Percentiles rank a stretch among this genome's conserved stretches.
Evolutionary conservation across 1,140 invertebrate species (phyloP).

Genomic region (Saccostrea cuccullata): DNA sequence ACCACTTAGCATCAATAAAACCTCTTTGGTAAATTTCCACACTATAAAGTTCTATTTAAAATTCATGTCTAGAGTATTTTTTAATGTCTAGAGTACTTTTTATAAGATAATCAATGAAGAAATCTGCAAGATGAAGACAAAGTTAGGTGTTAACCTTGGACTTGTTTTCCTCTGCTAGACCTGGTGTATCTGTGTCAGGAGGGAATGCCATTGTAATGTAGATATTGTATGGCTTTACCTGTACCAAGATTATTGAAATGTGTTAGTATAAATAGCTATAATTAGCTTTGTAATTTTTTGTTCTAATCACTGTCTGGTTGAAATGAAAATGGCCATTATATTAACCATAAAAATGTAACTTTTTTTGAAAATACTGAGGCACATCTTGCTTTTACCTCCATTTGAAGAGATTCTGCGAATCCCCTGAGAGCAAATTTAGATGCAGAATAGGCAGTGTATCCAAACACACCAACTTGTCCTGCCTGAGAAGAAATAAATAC

Average conservation of each 20-base stretch:
- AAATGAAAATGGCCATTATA: too few relatives aligned
- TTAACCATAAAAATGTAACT: too few relatives aligned
- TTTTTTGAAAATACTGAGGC: too few relatives aligned
- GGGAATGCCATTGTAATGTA: slow-evolving; percentile 92
- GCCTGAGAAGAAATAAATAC: slow-evolving; percentile 92
- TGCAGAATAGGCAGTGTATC: slow-evolving; percentile 93
- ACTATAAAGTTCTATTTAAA: too few relatives aligned
- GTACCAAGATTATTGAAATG: slow-evolving; percentile 23
- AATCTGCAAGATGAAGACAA: neutral
- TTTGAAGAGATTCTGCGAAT: slow-evolving; percentile 93
- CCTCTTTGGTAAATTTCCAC: too few relatives aligned
- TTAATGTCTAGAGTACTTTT: too few relatives aligned
- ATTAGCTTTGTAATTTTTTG: too few relatives aligned
- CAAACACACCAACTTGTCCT: slow-evolving; percentile 93
- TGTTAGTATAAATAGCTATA: too few relatives aligned
- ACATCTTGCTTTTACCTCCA: slow-evolving; percentile 85
- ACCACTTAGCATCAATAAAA: too few relatives aligned
- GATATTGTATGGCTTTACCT: slow-evolving; percentile 88
- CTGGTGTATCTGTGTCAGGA: slow-evolving; percentile 98
- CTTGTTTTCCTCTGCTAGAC: slow-evolving; percentile 87
- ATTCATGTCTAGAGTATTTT: too few relatives aligned
- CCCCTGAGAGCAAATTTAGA: slow-evolving; percentile 97
- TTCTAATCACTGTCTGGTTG: too few relatives aligned
- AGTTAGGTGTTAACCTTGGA: slow-evolving; percentile 24
- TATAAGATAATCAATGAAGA: too few relatives aligned